Conservation (phyloP, 2,888 invertebrate species). For the Leptogaster cylindrica region DNA sequence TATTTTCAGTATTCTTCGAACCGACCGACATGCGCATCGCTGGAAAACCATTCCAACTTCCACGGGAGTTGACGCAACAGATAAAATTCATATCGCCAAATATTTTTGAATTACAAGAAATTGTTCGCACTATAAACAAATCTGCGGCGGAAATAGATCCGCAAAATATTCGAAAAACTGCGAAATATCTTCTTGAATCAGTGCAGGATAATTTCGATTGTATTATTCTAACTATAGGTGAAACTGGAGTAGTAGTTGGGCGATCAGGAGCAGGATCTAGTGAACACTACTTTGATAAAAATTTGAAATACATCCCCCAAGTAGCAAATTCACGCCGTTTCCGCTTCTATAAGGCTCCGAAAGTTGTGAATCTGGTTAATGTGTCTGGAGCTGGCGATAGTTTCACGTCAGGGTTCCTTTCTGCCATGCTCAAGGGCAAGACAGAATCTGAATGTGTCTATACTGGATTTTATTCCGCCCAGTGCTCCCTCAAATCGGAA, state of each 20-base stretch:
- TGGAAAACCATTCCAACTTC: conserved; percentile 69
- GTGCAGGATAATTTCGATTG: conserved; percentile 65
- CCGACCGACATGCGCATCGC: conserved; percentile 85
- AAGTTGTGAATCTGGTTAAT: conserved; percentile 64
- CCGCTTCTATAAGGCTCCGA: conserved; percentile 62
- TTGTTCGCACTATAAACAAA: conserved; percentile 65
- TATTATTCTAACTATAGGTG: conserved; percentile 70
- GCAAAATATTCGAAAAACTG: conserved; percentile 53
- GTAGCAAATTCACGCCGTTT: conserved; percentile 49
- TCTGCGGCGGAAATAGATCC: not conserved
- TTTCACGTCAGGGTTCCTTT: conserved; percentile 73
- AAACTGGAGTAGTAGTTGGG: conserved; percentile 65
- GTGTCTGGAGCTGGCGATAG: conserved; percentile 88
- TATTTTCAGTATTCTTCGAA: conserved; percentile 89
- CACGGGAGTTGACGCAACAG: conserved; percentile 50
- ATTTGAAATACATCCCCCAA: conserved; percentile 47
- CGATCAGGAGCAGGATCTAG: conserved; percentile 47
- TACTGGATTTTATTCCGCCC: conserved; percentile 70
- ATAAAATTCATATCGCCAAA: conserved; percentile 78
- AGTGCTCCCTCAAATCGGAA: conserved; percentile 65
- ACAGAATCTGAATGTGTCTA: conserved; percentile 67
- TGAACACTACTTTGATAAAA: conserved; percentile 44
- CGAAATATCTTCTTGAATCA: conserved; percentile 55
- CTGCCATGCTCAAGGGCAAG: conserved; percentile 66
- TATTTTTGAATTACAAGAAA: conserved; percentile 73